These are phyloP conservation scores for Podiceps cristatus DNA, from an alignment of 2,113 vertebrate species.

Conservation along the genomic window DNA sequence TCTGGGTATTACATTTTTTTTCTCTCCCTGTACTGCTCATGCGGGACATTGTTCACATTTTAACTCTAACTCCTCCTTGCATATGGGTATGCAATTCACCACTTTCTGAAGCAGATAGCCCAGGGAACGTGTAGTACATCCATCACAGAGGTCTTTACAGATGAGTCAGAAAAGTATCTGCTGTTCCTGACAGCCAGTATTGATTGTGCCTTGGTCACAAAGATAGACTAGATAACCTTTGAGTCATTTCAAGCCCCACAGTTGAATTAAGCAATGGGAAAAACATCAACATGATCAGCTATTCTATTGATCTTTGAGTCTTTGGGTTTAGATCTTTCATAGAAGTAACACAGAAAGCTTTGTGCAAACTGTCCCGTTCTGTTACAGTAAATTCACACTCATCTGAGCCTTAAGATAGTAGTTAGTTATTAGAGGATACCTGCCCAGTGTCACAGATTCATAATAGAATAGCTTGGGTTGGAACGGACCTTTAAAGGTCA, in stretches of 20 bases:
- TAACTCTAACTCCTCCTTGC: not conserved
- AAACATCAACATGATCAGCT: not conserved
- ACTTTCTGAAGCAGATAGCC: not conserved
- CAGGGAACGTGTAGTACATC: not conserved
- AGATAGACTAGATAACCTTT: not conserved
- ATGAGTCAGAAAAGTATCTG: slow-evolving; percentile 28
- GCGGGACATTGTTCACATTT: not conserved
- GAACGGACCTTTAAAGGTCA: too few species aligned
- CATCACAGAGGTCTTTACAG: not conserved
- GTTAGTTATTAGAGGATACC: not conserved
- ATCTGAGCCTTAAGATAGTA: not conserved
- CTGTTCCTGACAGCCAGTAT: slow-evolving; percentile 1
- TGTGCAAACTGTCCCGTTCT: not conserved
- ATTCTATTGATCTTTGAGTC: not conserved
- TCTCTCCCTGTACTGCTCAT: not conserved
- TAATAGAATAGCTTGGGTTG: too few species aligned
- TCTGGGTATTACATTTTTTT: not conserved
- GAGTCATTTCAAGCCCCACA: not conserved
- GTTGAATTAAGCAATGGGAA: not conserved
- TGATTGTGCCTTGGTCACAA: not conserved
- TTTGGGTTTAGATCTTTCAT: not conserved
- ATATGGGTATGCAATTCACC: not conserved
- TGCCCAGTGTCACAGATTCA: not conserved
- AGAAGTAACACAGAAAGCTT: not conserved
- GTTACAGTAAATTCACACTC: not conserved